Conservation (phyloP, 2,113 vertebrate species). For the Echinops telfairi region DNA sequence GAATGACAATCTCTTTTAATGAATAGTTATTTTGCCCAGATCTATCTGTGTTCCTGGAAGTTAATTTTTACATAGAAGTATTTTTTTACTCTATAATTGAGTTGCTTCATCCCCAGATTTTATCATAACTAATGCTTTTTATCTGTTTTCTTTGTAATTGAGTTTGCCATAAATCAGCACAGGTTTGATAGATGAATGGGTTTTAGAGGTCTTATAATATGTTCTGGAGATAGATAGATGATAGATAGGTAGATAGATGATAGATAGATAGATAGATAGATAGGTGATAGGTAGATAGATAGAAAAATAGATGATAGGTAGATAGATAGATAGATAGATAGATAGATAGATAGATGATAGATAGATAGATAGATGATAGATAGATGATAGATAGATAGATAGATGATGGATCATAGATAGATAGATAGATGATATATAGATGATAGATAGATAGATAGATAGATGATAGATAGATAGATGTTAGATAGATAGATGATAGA, state of each 20-base stretch:
- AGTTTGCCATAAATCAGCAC: background rate
- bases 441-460: background rate
- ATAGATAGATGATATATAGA: background rate
- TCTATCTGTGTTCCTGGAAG: background rate
- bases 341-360: too few species aligned
- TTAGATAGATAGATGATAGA: background rate
- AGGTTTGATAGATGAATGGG: background rate
- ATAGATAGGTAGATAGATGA: background rate
- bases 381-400: too few species aligned
- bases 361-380: too few species aligned
- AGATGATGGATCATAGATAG: too few species aligned
- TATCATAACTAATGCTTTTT: slow-evolving; percentile 1
- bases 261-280: too few species aligned
- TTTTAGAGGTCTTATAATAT: background rate
- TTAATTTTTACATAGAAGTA: background rate
- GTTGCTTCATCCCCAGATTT: background rate
- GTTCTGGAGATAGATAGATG: background rate
- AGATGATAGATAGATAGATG: background rate
- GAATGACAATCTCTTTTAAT: background rate
- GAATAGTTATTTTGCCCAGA: background rate
- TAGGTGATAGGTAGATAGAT: too few species aligned
- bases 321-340: too few species aligned
- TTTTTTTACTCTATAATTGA: slow-evolving; percentile 2
- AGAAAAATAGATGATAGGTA: too few species aligned
- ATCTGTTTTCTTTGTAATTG: background rate